A percentile compares a stretch with the other conserved stretches of the same genome.
phyloP scores from a whole-genome alignment of 2,113 vertebrate genomes.

The Arizona elegans region DNA sequence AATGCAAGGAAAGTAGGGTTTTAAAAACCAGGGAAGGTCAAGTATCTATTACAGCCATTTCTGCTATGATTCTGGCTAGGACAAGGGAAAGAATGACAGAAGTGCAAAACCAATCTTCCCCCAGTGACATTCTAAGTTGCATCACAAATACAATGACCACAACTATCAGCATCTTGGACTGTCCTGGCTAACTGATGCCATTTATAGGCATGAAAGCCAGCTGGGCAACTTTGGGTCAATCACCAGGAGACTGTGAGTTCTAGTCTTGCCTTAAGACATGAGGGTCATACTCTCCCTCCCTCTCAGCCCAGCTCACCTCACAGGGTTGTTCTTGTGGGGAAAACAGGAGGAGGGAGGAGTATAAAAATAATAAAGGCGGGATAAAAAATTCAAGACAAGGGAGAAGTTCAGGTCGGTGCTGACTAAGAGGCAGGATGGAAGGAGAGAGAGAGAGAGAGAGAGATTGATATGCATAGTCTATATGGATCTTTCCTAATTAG shows the following conservation, averaged over 20 bases:
- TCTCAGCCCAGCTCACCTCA: not conserved
- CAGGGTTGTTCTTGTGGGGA: not conserved
- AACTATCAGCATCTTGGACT: not conserved
- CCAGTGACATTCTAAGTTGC: not conserved
- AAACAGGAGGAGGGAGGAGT: not conserved
- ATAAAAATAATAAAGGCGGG: not conserved
- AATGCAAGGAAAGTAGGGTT: not conserved
- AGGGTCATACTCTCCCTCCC: not conserved
- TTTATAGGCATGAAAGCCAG: not conserved
- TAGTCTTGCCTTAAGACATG: not conserved
- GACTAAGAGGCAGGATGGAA: not conserved
- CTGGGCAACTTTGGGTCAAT: too few relatives aligned
- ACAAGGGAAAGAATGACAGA: not conserved
- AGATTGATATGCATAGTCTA: not conserved
- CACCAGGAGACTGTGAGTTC: not conserved
- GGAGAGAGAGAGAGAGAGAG: not conserved
- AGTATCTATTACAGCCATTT: not conserved
- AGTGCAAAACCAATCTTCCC: not conserved
- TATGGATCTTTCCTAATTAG: not conserved
- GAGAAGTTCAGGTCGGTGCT: not conserved
- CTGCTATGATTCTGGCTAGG: too few relatives aligned
- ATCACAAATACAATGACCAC: not conserved
- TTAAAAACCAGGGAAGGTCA: not conserved
- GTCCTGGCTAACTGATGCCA: rapidly evolving
- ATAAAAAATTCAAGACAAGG: rapidly evolving